A percentile compares a stretch with the other conserved stretches of the same genome.
Conservation (phyloP, 1,140 invertebrate genomes). For the Zaprionus vittiger region DNA sequence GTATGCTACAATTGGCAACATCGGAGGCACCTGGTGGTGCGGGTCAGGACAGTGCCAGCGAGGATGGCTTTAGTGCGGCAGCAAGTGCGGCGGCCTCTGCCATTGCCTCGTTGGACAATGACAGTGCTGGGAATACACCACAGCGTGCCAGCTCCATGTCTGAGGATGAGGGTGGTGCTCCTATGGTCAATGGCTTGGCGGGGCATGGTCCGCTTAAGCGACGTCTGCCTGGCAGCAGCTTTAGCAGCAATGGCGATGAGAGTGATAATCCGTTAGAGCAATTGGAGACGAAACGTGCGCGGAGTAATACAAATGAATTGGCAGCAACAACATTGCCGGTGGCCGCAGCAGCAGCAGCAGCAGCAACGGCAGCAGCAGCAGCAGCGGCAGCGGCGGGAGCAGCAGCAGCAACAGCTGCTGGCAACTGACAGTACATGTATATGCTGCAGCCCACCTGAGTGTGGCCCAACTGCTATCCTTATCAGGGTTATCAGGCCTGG, state of each 20-base stretch:
- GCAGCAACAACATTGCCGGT: conserved; percentile 1
- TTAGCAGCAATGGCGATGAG: conserved; percentile 79
- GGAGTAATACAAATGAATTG: conserved; percentile 42
- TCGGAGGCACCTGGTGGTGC: conserved; percentile 47
- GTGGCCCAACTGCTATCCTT: conserved; percentile 31
- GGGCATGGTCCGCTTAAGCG: conserved; percentile 62
- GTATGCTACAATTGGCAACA: conserved; percentile 59
- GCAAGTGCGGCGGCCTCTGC: conserved; percentile 72
- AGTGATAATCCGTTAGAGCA: conserved; percentile 68
- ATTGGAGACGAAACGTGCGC: conserved; percentile 58
- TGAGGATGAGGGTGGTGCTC: conserved; percentile 61
- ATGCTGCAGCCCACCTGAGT: conserved; percentile 76
- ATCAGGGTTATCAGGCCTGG: conserved; percentile 23
- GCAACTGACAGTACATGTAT: conserved; percentile 83
- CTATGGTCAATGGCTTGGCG: conserved; percentile 53
- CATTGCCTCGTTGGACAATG: conserved; percentile 78
- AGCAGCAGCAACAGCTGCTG: conserved; percentile 41
- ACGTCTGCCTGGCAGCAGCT: conserved; percentile 71
- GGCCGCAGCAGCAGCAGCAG: conserved; percentile 6
- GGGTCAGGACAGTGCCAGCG: conserved; percentile 76
- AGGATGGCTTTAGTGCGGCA: conserved; percentile 79
- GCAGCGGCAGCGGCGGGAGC: conserved; percentile 45
- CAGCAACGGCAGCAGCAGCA: conserved; percentile 11
- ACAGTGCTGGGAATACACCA: conserved; percentile 76
- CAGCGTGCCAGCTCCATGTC: conserved; percentile 76